phyloP scores from a whole-genome alignment of 2,888 invertebrate species.

The Branchipolynoe longqiensis region DNA sequence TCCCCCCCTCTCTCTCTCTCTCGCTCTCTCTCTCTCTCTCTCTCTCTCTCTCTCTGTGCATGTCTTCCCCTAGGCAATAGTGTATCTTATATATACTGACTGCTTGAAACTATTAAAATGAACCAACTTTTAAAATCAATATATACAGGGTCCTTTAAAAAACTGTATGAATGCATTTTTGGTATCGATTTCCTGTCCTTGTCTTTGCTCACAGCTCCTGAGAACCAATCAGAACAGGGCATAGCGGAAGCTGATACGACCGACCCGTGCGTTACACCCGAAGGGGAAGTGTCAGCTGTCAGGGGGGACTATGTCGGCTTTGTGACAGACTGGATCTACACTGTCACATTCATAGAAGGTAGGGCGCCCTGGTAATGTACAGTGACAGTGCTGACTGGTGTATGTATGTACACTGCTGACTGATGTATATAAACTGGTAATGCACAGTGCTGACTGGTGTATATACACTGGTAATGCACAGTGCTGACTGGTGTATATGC shows the following conservation, averaged over 20 bases:
- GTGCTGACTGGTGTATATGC: too few relatives aligned
- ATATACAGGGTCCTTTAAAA: neutral
- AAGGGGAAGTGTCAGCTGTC: slow-evolving; percentile 2
- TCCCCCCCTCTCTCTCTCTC: too few relatives aligned
- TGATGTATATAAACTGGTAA: too few relatives aligned
- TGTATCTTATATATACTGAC: neutral
- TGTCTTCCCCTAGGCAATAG: too few relatives aligned
- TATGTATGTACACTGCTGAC: too few relatives aligned
- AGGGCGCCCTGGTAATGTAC: too few relatives aligned
- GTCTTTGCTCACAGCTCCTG: slow-evolving; percentile 5
- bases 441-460: too few relatives aligned
- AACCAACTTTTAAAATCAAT: neutral
- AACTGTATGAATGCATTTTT: neutral
- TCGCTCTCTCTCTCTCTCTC: too few relatives aligned
- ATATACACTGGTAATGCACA: too few relatives aligned
- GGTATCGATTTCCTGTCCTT: neutral
- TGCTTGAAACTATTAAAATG: neutral
- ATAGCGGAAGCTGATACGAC: slow-evolving; percentile 28
- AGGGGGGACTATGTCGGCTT: slow-evolving; percentile 72
- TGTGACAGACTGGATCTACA: slow-evolving; percentile 78
- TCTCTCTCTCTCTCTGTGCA: too few relatives aligned
- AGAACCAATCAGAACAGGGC: slow-evolving; percentile 45
- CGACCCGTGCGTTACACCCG: slow-evolving; percentile 16
- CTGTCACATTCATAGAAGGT: slow-evolving; percentile 79
- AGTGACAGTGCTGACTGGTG: too few relatives aligned